These are phyloP conservation scores for Zhuqinia jingwanae DNA, from an alignment of 2,888 invertebrate genomes.

Conservation along the genomic window DNA sequence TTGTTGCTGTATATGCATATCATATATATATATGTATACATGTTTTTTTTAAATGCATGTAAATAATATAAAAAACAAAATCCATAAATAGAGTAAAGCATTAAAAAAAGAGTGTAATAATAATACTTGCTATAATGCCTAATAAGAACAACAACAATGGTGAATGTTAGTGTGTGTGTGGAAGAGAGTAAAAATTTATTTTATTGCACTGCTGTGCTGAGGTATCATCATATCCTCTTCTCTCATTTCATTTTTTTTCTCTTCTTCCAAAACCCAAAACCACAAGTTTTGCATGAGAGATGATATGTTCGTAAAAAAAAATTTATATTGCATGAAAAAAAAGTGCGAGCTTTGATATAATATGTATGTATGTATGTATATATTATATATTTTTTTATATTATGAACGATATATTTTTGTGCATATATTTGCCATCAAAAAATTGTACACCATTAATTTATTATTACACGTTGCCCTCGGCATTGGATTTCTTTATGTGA, in stretches of 20 bases:
- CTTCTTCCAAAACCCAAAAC: constrained; percentile 22
- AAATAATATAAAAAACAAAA: constrained; percentile 5
- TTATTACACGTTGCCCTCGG: constrained; percentile 66
- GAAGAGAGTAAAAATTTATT: too few relatives aligned
- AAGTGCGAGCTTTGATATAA: too few relatives aligned
- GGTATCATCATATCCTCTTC: neutral
- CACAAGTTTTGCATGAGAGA: constrained; percentile 43
- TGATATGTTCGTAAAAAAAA: neutral
- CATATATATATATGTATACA: too few relatives aligned
- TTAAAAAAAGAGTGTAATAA: neutral
- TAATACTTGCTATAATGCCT: too few relatives aligned
- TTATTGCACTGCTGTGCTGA: too few relatives aligned
- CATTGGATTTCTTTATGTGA: constrained; percentile 62
- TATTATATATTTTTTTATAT: too few relatives aligned
- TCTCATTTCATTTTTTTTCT: constrained; percentile 32
- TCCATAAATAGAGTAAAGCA: constrained; percentile 27
- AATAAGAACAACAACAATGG: neutral
- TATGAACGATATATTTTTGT: constrained; percentile 46
- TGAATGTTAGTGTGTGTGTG: neutral
- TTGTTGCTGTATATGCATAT: neutral
- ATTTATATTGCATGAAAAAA: constrained; percentile 6
- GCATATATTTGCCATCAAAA: constrained; percentile 37
- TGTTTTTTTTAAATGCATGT: too few relatives aligned
- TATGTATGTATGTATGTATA: too few relatives aligned
- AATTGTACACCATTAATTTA: constrained; percentile 37